Conservation (phyloP, 1,140 invertebrate genomes). For the Zelostemma sp. region DNA sequence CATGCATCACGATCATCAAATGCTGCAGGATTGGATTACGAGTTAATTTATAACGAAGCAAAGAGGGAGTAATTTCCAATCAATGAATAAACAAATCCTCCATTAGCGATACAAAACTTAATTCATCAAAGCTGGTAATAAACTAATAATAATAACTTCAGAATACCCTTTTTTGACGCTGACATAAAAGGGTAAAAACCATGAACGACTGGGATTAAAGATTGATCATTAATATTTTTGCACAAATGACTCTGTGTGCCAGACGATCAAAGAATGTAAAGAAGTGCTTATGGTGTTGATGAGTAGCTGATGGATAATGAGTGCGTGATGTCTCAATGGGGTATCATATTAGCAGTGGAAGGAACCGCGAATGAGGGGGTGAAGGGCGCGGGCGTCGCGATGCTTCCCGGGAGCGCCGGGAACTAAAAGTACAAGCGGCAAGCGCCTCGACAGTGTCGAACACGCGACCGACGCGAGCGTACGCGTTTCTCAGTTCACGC, state of each 20-base stretch:
- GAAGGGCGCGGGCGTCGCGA: conserved; percentile 58
- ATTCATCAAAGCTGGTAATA: no score
- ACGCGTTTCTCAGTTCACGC: conserved; percentile 51
- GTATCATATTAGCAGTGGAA: conserved; percentile 8
- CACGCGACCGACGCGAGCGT: conserved; percentile 68
- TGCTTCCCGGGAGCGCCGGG: conserved; percentile 65
- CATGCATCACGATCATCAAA: no score
- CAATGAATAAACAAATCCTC: no score
- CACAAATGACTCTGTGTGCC: conserved; percentile 17
- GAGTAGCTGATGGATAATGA: conserved; percentile 38
- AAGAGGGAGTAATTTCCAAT: no score
- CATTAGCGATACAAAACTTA: no score
- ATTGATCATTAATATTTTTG: no score
- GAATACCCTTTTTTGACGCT: no score
- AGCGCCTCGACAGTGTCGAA: conserved; percentile 66
- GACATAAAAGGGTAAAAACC: no score
- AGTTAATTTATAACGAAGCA: no score
- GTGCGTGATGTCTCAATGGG: conserved; percentile 26
- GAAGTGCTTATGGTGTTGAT: conserved; percentile 21
- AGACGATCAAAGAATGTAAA: conserved; percentile 7
- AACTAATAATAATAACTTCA: no score
- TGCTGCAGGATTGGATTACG: no score
- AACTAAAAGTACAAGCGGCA: conserved; percentile 65
- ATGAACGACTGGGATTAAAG: no score
- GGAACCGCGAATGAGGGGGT: conserved; percentile 20